Conservation (phyloP, 2,888 invertebrate species). For the Lypha dubia region DNA sequence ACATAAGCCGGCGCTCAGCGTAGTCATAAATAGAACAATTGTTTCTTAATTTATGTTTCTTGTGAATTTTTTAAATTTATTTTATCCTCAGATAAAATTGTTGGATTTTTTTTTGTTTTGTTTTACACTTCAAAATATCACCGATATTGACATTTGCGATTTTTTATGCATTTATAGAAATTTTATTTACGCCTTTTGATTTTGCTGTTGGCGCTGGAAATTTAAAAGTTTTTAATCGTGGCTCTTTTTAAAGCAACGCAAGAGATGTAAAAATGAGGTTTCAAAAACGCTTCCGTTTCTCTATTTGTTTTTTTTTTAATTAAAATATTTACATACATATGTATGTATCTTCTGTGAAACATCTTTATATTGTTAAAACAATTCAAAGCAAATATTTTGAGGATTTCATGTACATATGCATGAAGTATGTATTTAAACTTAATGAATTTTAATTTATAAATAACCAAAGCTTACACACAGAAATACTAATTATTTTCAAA, state of each 20-base stretch:
- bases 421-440: too few relatives aligned
- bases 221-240: slow-evolving; percentile 18
- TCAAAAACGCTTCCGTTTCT: background rate
- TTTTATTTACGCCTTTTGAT: slow-evolving; percentile 10
- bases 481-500: too few relatives aligned
- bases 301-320: background rate
- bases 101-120: background rate
- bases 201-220: slow-evolving; percentile 29
- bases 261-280: background rate
- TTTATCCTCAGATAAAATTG: slow-evolving; percentile 26
- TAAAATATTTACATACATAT: background rate
- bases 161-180: slow-evolving; percentile 6
- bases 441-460: too few relatives aligned
- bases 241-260: background rate
- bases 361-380: background rate
- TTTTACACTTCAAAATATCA: slow-evolving; percentile 39
- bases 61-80: slow-evolving; percentile 21
- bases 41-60: slow-evolving; percentile 12
- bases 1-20: background rate
- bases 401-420: too few relatives aligned
- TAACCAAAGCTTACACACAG: too few relatives aligned
- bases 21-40: too few relatives aligned
- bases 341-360: too few relatives aligned
- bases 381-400: background rate
- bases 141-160: slow-evolving; percentile 45